Conservation (phyloP, 2,113 vertebrate genomes). For the Lucifuga dentata region DNA sequence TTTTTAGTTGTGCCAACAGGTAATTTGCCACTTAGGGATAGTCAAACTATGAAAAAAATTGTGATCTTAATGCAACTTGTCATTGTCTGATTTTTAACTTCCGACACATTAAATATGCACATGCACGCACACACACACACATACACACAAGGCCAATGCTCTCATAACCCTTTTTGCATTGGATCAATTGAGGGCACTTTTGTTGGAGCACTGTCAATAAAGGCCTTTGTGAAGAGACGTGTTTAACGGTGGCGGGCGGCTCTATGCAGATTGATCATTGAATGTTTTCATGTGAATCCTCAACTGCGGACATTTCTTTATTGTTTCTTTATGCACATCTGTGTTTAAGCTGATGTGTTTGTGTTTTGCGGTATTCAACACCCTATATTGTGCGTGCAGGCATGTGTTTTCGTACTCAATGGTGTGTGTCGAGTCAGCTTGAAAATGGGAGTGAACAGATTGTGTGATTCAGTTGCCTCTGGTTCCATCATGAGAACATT, state of each 20-base stretch:
- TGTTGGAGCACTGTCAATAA: conserved; percentile 42
- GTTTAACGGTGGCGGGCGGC: conserved; percentile 26
- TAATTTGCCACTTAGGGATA: conserved; percentile 28
- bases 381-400: too few species aligned
- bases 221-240: conserved; percentile 5
- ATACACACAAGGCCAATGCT: neutral
- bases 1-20: conserved; percentile 62
- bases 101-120: neutral
- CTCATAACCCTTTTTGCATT: conserved; percentile 5
- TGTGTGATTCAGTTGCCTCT: conserved; percentile 57
- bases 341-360: conserved; percentile 11
- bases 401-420: neutral
- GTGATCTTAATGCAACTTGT: conserved; percentile 41
- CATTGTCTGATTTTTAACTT: conserved; percentile 27
- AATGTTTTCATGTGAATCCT: conserved; percentile 43
- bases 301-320: conserved; percentile 16
- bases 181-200: conserved; percentile 55
- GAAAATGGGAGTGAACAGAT: conserved; percentile 74
- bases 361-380: conserved; percentile 10
- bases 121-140: conserved; percentile 4
- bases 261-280: conserved; percentile 56
- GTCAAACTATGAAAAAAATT: conserved; percentile 1
- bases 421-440: conserved; percentile 63
- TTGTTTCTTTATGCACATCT: conserved; percentile 40
- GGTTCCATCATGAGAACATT: conserved; percentile 47